Conservation (phyloP, 2,888 invertebrate species). For the Acanthosepion pharaonis region DNA sequence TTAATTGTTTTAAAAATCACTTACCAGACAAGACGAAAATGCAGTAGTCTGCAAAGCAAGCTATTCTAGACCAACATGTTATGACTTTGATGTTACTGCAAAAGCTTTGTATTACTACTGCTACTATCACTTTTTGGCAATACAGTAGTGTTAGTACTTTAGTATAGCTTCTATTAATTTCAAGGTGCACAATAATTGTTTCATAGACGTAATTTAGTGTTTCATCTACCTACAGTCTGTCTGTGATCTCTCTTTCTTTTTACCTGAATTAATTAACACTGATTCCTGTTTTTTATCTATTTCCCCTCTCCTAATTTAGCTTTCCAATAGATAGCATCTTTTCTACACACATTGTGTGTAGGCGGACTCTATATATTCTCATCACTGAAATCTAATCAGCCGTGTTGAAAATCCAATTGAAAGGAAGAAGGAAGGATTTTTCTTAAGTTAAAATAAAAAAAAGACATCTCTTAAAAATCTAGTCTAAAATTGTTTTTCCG, state of each 20-base stretch:
- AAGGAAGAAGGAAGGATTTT: no score
- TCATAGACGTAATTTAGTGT: no score
- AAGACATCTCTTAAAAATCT: no score
- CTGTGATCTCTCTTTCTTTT: neutral
- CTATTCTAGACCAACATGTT: conserved; percentile 21
- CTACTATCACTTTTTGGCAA: neutral
- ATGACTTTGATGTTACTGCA: neutral
- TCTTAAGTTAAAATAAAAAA: no score
- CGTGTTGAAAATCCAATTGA: neutral
- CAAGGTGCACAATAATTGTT: neutral
- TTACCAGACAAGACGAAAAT: neutral
- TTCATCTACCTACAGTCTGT: no score
- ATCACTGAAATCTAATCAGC: neutral
- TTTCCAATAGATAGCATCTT: neutral
- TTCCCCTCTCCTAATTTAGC: neutral
- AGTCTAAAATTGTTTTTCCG: no score
- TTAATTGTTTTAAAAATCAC: neutral
- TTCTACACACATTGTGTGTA: neutral
- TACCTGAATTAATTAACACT: neutral
- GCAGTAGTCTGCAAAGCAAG: neutral
- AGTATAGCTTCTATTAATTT: neutral
- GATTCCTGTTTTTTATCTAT: neutral
- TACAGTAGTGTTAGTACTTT: neutral
- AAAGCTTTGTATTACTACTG: neutral
- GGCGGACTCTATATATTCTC: neutral